Evolutionary conservation across 2,113 vertebrate genomes (phyloP).

Genomic region (Grus americana): DNA sequence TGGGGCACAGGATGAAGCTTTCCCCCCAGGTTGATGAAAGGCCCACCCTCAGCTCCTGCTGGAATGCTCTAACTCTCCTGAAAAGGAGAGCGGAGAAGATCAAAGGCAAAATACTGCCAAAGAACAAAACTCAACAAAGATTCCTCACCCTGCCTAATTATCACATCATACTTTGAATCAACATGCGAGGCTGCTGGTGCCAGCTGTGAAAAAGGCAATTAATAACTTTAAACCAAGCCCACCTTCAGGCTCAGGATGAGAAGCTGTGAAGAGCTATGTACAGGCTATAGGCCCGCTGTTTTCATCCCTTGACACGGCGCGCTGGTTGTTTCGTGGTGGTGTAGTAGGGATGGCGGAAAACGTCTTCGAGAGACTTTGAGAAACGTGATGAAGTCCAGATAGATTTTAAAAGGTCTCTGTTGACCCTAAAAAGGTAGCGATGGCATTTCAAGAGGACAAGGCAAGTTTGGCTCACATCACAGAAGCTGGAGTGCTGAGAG

Average conservation of each 20-base stretch:
- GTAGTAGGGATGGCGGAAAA: neutral
- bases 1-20: neutral
- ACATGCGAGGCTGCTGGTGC: conserved; percentile 30
- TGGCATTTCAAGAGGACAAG: neutral
- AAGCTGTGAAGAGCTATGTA: conserved; percentile 3
- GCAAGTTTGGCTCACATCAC: neutral
- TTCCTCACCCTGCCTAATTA: conserved; percentile 52
- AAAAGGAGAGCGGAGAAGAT: conserved; percentile 6
- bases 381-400: neutral
- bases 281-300: neutral
- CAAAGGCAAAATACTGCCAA: conserved; percentile 43
- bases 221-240: conserved; percentile 40
- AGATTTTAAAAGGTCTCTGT: neutral
- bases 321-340: neutral
- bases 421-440: accelerated
- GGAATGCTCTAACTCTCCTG: neutral
- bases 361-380: neutral
- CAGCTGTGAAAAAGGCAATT: conserved; percentile 62
- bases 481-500: neutral
- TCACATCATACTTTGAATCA: conserved; percentile 43
- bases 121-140: conserved; percentile 37
- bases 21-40: conserved; percentile 37
- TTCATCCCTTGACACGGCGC: neutral
- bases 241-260: conserved; percentile 1
- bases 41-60: neutral